Conservation (phyloP, 2,888 invertebrate genomes). For the Lucinisca nassula region DNA sequence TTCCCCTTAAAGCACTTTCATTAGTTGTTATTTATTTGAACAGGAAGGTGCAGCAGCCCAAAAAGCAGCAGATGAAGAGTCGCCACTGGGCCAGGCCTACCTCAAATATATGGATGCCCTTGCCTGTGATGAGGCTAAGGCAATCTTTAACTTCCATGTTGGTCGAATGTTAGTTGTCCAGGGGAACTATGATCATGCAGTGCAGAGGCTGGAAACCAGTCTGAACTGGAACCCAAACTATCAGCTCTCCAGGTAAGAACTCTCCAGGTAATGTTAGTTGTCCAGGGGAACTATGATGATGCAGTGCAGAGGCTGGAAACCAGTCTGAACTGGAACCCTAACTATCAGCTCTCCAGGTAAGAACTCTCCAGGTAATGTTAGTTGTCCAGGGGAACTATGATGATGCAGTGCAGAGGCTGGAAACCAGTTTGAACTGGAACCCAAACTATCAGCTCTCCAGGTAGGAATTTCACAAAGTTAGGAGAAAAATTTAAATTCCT, state of each 20-base stretch:
- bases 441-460: conserved; percentile 83
- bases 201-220: conserved; percentile 84
- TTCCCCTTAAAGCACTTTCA: too few relatives aligned
- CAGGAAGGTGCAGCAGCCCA: conserved; percentile 87
- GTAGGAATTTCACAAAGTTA: too few relatives aligned
- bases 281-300: conserved; percentile 85
- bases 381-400: conserved; percentile 86
- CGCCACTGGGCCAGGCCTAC: conserved; percentile 86
- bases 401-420: conserved; percentile 84
- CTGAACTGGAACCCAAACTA: conserved; percentile 85
- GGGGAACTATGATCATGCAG: conserved; percentile 86
- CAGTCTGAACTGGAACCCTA: conserved; percentile 85
- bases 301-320: conserved; percentile 85
- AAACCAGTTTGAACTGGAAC: conserved; percentile 86
- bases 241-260: conserved; percentile 84
- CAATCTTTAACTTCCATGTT: conserved; percentile 85
- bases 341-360: conserved; percentile 84
- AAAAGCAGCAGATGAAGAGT: conserved; percentile 84
- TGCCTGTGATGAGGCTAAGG: conserved; percentile 84
- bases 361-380: too few relatives aligned
- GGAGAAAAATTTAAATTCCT: too few relatives aligned
- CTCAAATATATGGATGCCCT: conserved; percentile 87
- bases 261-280: conserved; percentile 84
- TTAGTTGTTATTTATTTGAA: too few relatives aligned
- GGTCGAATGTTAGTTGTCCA: conserved; percentile 86